Evolutionary conservation across 2,797 vertebrate species (phyloP), one percentile per base, ranked within the genome.

Genomic region (Euphonia xanthogaster): DNA sequence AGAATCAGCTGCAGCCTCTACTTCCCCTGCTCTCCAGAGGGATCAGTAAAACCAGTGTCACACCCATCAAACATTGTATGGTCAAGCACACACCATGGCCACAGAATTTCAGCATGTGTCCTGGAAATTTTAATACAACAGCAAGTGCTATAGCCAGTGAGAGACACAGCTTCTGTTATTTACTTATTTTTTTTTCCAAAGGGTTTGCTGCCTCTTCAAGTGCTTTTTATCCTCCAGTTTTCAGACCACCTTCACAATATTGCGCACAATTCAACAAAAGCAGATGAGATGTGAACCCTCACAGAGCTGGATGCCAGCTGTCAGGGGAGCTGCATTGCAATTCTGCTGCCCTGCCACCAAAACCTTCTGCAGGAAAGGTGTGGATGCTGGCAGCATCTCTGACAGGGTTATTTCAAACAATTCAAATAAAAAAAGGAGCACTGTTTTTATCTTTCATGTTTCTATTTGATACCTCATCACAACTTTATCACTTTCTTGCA

Each of bases 1-100:
- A 91, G 87, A 77, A 93, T 68, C 86, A 92, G 62, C 86, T 51
- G 78, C 75, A 79, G 24, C 42, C 58, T 63, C 62, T 37, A 10
- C 75, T 74, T 47, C 48, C n/a, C 28, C 70, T 20, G 11, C 37
- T 77, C 58, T 83, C 63, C 65, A 40, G 47, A 82, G 58, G 63
- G 61, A 81, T 88, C 58, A 96, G 60, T 50, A 77, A 57, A 47
- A 91, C 77, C 75, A 68, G 51, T 12, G 48, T 24, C 0, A 0
- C 13, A 40, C 14, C 31, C 1, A 0, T 55, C 40, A 16, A 39
- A 5, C 1, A 2, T 4, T 60, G 35, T 15, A 57, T 12, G n/a
- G 58, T 33, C n/a, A 57, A 66, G 37, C 24, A 39, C 14, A 30
- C 23, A 54, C 2, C 30, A 66, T 21, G 35, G 39, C 40, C 77